phyloP scores from a whole-genome alignment of 2,113 vertebrate genomes.

The Thalassoma bifasciatum region DNA sequence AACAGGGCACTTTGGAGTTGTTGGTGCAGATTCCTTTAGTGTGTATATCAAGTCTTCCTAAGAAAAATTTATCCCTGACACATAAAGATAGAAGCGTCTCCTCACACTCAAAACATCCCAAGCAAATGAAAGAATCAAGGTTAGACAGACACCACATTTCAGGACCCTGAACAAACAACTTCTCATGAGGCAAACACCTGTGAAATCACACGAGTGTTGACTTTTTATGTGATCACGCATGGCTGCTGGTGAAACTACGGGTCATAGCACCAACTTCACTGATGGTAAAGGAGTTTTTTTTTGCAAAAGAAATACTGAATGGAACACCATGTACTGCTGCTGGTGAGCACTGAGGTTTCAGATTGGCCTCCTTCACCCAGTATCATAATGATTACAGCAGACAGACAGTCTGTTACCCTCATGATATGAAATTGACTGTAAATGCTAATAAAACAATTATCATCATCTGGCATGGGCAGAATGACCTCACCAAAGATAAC shows the following conservation, averaged over 20 bases:
- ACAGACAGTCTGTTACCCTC: neutral
- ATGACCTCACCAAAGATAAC: neutral
- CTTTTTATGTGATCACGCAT: slow-evolving; percentile 4
- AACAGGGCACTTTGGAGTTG: neutral
- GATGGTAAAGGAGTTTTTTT: slow-evolving; percentile 3
- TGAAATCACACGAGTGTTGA: slow-evolving; percentile 16
- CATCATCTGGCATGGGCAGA: neutral
- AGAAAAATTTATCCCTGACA: neutral
- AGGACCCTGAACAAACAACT: slow-evolving; percentile 22
- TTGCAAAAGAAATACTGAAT: slow-evolving; percentile 7
- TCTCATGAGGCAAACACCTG: slow-evolving; percentile 27
- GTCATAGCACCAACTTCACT: slow-evolving; percentile 19
- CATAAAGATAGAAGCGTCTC: neutral
- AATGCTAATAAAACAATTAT: slow-evolving; percentile 37
- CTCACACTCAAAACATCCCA: neutral
- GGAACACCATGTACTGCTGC: slow-evolving; percentile 32
- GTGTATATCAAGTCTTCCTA: neutral
- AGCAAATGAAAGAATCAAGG: slow-evolving; percentile 11
- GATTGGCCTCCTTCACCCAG: neutral
- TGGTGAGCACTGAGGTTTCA: neutral
- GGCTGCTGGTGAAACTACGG: slow-evolving; percentile 1
- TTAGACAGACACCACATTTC: neutral
- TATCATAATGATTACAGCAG: neutral
- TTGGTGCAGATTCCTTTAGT: neutral
- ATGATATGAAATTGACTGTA: neutral